Conservation (phyloP, 1,140 invertebrate species). For the Saccostrea glomerata region DNA sequence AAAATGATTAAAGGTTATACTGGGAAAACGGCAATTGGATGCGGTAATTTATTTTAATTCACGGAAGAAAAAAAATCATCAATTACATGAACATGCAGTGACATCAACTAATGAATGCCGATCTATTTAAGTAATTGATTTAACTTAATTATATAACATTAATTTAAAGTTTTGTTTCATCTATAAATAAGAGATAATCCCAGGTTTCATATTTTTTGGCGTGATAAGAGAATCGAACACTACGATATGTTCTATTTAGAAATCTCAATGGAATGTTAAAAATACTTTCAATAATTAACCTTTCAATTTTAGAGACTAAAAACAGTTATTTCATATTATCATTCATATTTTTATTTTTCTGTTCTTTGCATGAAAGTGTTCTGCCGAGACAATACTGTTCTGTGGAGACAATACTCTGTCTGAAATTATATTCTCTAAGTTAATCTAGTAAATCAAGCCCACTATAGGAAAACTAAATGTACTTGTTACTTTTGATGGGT, state of each 20-base stretch:
- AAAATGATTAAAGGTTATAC: neutral
- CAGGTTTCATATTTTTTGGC: neutral
- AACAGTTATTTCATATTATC: neutral
- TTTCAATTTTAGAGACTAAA: neutral
- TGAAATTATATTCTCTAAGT: no score
- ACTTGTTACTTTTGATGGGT: no score
- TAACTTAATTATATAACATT: neutral
- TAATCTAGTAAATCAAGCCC: no score
- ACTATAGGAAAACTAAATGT: no score
- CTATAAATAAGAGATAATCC: neutral
- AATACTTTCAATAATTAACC: constrained; percentile 23
- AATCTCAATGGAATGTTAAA: neutral
- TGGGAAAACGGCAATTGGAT: no score
- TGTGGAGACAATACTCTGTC: no score
- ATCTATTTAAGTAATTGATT: neutral
- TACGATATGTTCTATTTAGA: neutral
- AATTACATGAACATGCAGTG: neutral
- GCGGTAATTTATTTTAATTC: neutral
- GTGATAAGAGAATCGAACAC: constrained; percentile 13
- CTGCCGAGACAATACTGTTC: no score
- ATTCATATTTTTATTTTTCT: no score
- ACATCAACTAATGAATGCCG: neutral
- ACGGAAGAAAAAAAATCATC: neutral
- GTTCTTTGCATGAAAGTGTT: no score
- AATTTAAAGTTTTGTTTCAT: neutral